These are phyloP conservation scores for Ptilodon capucinus DNA, from an alignment of 2,888 invertebrate genomes.

Conservation along the genomic window DNA sequence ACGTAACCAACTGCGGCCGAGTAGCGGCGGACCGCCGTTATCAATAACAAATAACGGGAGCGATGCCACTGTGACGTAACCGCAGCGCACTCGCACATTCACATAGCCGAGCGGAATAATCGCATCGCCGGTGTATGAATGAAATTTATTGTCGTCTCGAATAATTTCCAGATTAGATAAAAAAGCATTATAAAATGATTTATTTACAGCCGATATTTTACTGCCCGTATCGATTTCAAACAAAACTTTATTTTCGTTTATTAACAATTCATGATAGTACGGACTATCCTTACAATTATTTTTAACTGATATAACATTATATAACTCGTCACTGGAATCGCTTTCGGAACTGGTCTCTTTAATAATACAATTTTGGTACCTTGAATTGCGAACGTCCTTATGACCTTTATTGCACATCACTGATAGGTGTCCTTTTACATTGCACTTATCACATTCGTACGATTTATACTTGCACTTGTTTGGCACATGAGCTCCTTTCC, in stretches of 20 bases:
- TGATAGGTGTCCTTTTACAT: conserved; percentile 3
- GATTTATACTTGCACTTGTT: not conserved
- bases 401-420: conserved; percentile 4
- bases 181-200: not conserved
- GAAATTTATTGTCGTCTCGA: not conserved
- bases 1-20: conserved; percentile 9
- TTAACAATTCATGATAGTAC: not conserved
- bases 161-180: not conserved
- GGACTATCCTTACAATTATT: conserved; percentile 3
- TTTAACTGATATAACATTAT: not conserved
- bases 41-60: conserved; percentile 5
- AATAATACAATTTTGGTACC: not conserved
- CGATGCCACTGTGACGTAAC: not conserved
- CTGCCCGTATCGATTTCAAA: conserved; percentile 11
- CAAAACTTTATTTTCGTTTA: not conserved
- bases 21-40: conserved; percentile 9
- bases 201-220: conserved; percentile 4
- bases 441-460: conserved; percentile 4
- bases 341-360: conserved; percentile 2
- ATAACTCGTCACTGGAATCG: not conserved
- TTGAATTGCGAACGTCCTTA: not conserved
- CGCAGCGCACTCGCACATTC: conserved; percentile 1
- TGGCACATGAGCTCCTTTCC: conserved; percentile 2
- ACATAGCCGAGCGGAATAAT: conserved; percentile 8
- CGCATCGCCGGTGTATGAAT: conserved; percentile 6